phyloP scores from a whole-genome alignment of 2,888 invertebrate genomes.

The Synergus itoensis region DNA sequence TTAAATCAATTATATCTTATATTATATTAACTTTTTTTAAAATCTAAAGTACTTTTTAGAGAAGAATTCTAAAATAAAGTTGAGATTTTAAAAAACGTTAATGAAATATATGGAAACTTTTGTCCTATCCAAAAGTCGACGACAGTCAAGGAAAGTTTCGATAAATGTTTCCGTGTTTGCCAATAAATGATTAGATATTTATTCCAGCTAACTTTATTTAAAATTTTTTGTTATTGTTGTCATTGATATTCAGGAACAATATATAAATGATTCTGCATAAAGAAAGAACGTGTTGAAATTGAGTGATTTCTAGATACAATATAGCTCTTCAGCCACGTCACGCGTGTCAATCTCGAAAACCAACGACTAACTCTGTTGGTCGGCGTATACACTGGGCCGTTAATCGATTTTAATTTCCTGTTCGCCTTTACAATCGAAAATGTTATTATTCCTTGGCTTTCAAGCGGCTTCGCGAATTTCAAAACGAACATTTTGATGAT shows the following conservation, averaged over 20 bases:
- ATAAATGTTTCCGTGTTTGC: no score
- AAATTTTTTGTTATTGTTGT: neutral
- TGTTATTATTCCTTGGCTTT: conserved; percentile 54
- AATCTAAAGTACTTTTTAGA: no score
- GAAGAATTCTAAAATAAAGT: no score
- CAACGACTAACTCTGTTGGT: conserved; percentile 27
- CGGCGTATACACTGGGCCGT: conserved; percentile 50
- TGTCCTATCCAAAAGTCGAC: no score
- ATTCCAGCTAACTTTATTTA: no score
- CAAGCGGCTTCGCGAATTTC: conserved; percentile 49
- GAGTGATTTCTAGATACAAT: conserved; percentile 2
- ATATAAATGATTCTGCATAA: neutral
- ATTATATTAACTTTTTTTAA: no score
- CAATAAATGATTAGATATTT: no score
- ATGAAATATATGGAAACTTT: no score
- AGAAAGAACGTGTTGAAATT: neutral
- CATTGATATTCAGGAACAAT: neutral
- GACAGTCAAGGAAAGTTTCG: no score
- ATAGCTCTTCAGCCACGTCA: conserved; percentile 6
- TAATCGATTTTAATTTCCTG: conserved; percentile 74
- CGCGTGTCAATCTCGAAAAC: conserved; percentile 50
- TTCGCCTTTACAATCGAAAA: conserved; percentile 55
- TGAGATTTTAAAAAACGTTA: no score
- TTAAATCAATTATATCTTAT: no score
- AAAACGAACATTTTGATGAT: conserved; percentile 43